Percentiles rank a stretch among this genome's conserved stretches.
Conservation (phyloP, 2,113 vertebrate genomes). For the Odocoileus virginianus region DNA sequence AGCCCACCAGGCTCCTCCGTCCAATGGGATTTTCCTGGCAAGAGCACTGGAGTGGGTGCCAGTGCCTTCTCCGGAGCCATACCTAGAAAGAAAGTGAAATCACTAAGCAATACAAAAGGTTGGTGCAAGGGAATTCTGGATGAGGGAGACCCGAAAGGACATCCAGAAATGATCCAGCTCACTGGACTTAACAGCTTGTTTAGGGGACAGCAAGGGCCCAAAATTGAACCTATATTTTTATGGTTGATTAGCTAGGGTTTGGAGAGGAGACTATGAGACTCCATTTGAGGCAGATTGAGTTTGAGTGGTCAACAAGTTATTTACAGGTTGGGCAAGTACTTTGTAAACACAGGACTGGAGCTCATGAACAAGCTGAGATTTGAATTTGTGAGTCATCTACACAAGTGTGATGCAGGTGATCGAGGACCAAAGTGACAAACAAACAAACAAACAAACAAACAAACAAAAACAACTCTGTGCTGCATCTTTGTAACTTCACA, state of each 20-base stretch:
- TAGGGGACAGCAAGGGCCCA: background rate
- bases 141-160: background rate
- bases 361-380: background rate
- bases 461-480: background rate
- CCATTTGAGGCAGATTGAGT: background rate
- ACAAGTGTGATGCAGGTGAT: background rate
- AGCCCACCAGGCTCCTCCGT: too few species aligned
- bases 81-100: background rate
- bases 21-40: too few species aligned
- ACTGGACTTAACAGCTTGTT: background rate
- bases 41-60: too few species aligned
- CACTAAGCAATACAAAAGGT: background rate
- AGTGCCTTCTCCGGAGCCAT: background rate
- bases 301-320: background rate
- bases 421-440: background rate
- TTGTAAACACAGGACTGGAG: background rate
- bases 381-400: background rate
- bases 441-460: background rate
- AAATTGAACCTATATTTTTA: background rate
- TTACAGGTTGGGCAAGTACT: background rate
- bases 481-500: background rate
- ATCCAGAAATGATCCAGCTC: background rate
- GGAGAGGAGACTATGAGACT: background rate
- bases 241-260: background rate
- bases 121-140: background rate